Evolutionary conservation across 2,797 vertebrate species (phyloP), one percentile per base, ranked within the genome.

Genomic region (Malacoctenus gilli): DNA sequence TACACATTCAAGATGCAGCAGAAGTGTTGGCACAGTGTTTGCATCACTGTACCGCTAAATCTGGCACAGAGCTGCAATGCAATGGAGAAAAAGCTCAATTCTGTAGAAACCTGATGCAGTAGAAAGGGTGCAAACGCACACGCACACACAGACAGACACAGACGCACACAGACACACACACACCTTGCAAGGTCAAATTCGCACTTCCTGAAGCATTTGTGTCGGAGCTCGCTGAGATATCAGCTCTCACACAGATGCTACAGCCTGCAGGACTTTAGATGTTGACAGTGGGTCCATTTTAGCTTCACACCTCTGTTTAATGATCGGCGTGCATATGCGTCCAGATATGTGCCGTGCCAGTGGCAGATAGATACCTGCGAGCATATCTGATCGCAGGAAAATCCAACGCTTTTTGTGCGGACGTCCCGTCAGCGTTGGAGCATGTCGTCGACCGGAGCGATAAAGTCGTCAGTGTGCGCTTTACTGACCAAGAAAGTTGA

Each of bases 21-120:
- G 34, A 42, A 9, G 21, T 37, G 34, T n/a, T n/a, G n/a, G n/a
- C n/a, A 43, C 51, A 48, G 41, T 37, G 28, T 32, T 59, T 14
- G 21, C 44, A 43, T 61, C 15, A 12, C 48, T 61, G 54, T 68
- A 42, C 21, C 35, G 68, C 28, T 14, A 11, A 60, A 38, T 52
- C 16, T 2, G 16, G 38, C 50, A 59, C 65, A 61, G 42, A 60
- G 57, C 65, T 55, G 31, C 61, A 35, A 67, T 3, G 10, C 64
- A 80, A 77, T 69, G 65, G n/a, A n/a, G n/a, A n/a, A n/a, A n/a
- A 46, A 56, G 62, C 72, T 72, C 56, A 42, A 61, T 61, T 8
- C 14, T 59, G 50, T 25, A 39, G 58, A 3, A 11, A 3, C 4
- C 4, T 32, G 8, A 11, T 22, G 39, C 10, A 18, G 25, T 21